Evolutionary conservation across 35 echinoderm and acorn worm genomes (phyloP).

Genomic region (Amphiura filiformis): DNA sequence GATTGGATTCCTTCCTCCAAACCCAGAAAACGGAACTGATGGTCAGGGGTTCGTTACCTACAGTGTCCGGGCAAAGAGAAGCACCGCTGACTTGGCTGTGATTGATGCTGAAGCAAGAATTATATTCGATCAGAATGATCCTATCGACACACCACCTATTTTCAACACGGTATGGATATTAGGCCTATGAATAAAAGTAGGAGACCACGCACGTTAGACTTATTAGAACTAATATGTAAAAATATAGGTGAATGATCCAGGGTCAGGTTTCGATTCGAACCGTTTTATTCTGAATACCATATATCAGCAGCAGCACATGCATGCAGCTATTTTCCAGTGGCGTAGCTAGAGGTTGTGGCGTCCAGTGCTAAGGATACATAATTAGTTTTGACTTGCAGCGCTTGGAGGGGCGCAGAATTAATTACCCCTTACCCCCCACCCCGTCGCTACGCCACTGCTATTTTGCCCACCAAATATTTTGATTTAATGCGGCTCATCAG

Average conservation of each 20-base stretch:
- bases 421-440: no score
- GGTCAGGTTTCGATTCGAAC: not conserved
- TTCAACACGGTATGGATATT: slow-evolving; percentile 45
- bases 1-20: slow-evolving; percentile 56
- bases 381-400: no score
- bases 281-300: not conserved
- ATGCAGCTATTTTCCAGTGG: no score
- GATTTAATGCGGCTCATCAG: no score
- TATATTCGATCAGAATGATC: slow-evolving; percentile 57
- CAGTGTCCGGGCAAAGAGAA: slow-evolving; percentile 16
- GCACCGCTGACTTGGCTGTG: slow-evolving; percentile 6
- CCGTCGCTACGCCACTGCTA: no score
- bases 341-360: no score
- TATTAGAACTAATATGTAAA: not conserved
- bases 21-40: slow-evolving; percentile 62
- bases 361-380: no score
- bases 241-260: not conserved
- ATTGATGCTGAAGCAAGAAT: slow-evolving; percentile 59
- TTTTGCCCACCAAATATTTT: no score
- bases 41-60: slow-evolving; percentile 56
- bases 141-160: slow-evolving; percentile 46
- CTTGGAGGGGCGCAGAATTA: no score
- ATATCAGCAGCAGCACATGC: not conserved
- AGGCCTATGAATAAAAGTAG: not conserved
- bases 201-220: not conserved